Percentiles rank a stretch among this genome's conserved stretches.
Conservation (phyloP, 1,140 invertebrate genomes). For the Cheumatopsyche charites region DNA sequence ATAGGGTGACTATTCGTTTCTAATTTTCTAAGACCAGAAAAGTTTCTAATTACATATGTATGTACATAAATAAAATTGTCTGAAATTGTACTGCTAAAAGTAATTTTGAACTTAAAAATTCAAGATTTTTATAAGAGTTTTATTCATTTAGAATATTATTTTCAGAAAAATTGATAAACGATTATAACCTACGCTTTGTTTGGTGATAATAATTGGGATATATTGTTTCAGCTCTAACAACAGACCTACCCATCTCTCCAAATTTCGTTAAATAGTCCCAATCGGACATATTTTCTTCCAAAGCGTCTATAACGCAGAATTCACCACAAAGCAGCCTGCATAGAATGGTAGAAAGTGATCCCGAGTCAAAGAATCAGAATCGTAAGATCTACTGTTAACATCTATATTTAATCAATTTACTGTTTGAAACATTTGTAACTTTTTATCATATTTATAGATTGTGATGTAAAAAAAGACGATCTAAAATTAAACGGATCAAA, state of each 20-base stretch:
- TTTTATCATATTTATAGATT: constrained; percentile 61
- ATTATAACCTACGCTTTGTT: too few relatives aligned
- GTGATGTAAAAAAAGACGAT: constrained; percentile 81
- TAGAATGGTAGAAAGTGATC: constrained; percentile 83
- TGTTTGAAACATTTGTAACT: background rate
- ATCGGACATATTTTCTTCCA: constrained; percentile 30
- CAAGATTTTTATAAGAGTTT: too few relatives aligned
- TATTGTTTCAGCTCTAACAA: constrained; percentile 42
- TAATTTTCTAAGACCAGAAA: too few relatives aligned
- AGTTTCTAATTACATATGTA: too few relatives aligned
- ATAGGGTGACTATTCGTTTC: too few relatives aligned
- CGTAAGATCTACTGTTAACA: constrained; percentile 60
- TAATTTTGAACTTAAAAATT: too few relatives aligned
- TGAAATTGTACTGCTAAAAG: too few relatives aligned
- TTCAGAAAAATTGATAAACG: too few relatives aligned
- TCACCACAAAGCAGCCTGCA: constrained; percentile 64
- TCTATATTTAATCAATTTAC: background rate
- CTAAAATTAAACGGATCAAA: constrained; percentile 78
- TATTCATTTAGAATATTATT: too few relatives aligned
- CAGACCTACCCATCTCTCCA: constrained; percentile 31
- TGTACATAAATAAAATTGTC: too few relatives aligned
- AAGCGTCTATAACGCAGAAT: constrained; percentile 52
- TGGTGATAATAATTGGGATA: too few relatives aligned
- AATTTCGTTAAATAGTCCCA: constrained; percentile 41
- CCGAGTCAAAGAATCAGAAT: constrained; percentile 73